phyloP scores from a whole-genome alignment of 2,113 vertebrate genomes.

The Bubo scandiacus region DNA sequence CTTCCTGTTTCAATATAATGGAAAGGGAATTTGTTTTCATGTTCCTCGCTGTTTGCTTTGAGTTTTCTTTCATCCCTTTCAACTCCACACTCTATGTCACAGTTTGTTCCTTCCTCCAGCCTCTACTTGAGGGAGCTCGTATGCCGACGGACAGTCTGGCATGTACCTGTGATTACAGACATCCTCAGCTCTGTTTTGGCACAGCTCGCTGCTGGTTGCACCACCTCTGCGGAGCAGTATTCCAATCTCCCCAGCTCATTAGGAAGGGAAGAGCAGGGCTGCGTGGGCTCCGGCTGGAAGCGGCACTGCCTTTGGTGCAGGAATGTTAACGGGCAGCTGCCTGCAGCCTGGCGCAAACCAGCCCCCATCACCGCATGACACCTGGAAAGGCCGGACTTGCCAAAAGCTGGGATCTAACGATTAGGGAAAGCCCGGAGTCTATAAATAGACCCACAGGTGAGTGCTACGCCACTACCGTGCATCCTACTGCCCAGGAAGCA shows the following conservation, averaged over 20 bases:
- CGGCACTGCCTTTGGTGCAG: not conserved
- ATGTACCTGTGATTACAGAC: not conserved
- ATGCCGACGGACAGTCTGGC: accelerated
- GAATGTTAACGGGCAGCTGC: constrained; percentile 1
- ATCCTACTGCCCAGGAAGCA: not conserved
- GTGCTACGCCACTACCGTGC: not conserved
- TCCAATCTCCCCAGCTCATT: not conserved
- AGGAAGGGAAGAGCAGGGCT: not conserved
- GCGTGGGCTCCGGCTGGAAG: not conserved
- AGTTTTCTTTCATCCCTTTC: not conserved
- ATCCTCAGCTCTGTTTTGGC: not conserved
- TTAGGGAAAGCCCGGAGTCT: constrained; percentile 27
- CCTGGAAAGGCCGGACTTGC: not conserved
- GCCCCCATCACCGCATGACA: not conserved
- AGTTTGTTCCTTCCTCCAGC: not conserved
- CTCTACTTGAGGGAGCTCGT: not conserved
- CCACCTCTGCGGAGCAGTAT: not conserved
- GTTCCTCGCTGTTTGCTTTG: not conserved
- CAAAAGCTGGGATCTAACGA: not conserved
- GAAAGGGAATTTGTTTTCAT: not conserved
- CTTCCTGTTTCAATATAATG: not conserved
- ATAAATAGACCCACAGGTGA: not conserved
- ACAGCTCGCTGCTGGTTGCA: not conserved
- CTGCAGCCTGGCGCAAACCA: not conserved
- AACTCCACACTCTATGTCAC: not conserved